phyloP scores from a whole-genome alignment of 2,113 vertebrate species.

The Prinia subflava region DNA sequence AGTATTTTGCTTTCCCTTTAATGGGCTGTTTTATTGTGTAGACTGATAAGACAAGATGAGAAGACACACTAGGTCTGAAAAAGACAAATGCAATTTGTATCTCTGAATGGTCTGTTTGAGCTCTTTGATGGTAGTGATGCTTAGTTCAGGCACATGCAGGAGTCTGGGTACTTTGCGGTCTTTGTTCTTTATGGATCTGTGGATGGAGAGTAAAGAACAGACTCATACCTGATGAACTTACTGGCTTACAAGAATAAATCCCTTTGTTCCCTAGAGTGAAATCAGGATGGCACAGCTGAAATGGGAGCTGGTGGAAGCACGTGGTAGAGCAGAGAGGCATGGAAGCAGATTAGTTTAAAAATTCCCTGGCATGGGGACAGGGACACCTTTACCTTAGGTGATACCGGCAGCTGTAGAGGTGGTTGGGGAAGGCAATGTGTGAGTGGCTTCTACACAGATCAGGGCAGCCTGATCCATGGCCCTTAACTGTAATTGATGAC shows the following conservation, averaged over 20 bases:
- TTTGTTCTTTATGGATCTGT: neutral
- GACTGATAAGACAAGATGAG: neutral
- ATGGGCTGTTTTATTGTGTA: neutral
- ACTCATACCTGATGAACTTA: neutral
- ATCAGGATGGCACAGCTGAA: neutral
- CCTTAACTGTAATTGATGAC: neutral
- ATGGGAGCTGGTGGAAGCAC: neutral
- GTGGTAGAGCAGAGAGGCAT: neutral
- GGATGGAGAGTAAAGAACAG: neutral
- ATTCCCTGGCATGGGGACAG: neutral
- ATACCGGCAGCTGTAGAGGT: neutral
- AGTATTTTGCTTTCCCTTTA: neutral
- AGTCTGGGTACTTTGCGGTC: neutral
- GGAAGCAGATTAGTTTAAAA: neutral
- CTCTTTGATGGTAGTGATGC: neutral
- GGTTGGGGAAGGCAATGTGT: neutral
- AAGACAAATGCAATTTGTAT: neutral
- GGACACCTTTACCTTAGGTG: neutral
- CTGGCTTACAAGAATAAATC: neutral
- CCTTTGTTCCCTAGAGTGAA: neutral
- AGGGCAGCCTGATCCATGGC: neutral
- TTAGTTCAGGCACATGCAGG: neutral
- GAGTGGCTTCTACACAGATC: neutral
- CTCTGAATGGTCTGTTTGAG: neutral
- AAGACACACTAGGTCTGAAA: neutral